These are phyloP conservation scores for Ptychochromis oligacanthus DNA, from an alignment of 2,113 vertebrate genomes.

Conservation along the genomic window DNA sequence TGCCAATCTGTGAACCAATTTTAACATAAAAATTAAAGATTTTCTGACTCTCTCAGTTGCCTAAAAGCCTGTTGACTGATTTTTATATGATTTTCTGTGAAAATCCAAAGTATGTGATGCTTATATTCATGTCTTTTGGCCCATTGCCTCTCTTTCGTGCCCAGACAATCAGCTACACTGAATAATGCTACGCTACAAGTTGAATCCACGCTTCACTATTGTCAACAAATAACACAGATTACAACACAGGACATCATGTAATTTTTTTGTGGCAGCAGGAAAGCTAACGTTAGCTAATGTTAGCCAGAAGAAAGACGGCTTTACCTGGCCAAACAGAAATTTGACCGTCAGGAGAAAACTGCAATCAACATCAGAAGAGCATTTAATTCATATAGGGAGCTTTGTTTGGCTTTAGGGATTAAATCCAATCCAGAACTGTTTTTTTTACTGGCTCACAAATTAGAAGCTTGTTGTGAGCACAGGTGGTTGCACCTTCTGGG, in stretches of 20 bases:
- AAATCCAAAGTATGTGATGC: background rate
- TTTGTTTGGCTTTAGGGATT: background rate
- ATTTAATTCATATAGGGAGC: background rate
- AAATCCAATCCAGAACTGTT: background rate
- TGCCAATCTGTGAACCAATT: background rate
- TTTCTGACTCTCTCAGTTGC: background rate
- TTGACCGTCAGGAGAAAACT: background rate
- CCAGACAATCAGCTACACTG: too few species aligned
- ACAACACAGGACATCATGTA: background rate
- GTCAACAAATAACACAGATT: background rate
- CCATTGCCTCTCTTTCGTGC: background rate
- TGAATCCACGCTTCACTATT: background rate
- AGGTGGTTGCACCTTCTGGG: too few species aligned
- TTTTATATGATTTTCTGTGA: background rate
- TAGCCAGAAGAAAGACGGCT: background rate
- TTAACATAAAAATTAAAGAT: background rate
- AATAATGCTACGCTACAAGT: background rate
- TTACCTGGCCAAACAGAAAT: background rate
- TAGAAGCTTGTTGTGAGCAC: too few species aligned
- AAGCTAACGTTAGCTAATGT: background rate
- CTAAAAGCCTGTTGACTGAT: background rate
- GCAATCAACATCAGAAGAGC: background rate
- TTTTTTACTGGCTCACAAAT: too few species aligned
- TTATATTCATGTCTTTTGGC: background rate
- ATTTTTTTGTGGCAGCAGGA: rapidly evolving